phyloP scores from a whole-genome alignment of 1,140 invertebrate species.

The Hydropsyche tenuis region DNA sequence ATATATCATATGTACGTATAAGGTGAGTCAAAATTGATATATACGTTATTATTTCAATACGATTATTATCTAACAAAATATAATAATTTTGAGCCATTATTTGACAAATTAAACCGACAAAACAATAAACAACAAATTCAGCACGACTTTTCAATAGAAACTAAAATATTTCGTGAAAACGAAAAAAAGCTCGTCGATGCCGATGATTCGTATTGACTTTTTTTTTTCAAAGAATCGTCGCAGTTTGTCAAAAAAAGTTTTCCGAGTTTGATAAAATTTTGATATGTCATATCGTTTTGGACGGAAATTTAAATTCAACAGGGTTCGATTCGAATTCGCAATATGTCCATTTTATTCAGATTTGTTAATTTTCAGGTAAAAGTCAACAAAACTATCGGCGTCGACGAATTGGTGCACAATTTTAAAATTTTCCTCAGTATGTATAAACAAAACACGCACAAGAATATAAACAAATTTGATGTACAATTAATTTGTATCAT shows the following conservation, averaged over 20 bases:
- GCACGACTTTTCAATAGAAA: too few relatives aligned
- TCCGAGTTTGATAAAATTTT: slow-evolving; percentile 3
- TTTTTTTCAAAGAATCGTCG: neutral
- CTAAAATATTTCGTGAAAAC: too few relatives aligned
- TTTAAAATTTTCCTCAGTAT: too few relatives aligned
- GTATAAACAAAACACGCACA: neutral
- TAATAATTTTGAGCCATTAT: neutral
- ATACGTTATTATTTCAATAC: slow-evolving; percentile 15
- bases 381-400: too few relatives aligned
- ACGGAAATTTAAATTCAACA: slow-evolving; percentile 24
- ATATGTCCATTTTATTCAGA: too few relatives aligned
- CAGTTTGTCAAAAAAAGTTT: neutral
- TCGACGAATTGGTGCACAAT: too few relatives aligned
- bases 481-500: slow-evolving; percentile 38
- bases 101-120: neutral
- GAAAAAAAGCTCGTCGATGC: neutral
- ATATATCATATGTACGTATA: neutral
- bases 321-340: too few relatives aligned
- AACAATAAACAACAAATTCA: too few relatives aligned
- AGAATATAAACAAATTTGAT: neutral
- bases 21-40: slow-evolving; percentile 1
- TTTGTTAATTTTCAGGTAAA: too few relatives aligned
- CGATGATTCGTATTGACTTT: neutral
- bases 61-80: slow-evolving; percentile 8
- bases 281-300: slow-evolving; percentile 14